These are phyloP conservation scores for Mythimna ferrago DNA, from an alignment of 2,888 invertebrate species.

Conservation along the genomic window DNA sequence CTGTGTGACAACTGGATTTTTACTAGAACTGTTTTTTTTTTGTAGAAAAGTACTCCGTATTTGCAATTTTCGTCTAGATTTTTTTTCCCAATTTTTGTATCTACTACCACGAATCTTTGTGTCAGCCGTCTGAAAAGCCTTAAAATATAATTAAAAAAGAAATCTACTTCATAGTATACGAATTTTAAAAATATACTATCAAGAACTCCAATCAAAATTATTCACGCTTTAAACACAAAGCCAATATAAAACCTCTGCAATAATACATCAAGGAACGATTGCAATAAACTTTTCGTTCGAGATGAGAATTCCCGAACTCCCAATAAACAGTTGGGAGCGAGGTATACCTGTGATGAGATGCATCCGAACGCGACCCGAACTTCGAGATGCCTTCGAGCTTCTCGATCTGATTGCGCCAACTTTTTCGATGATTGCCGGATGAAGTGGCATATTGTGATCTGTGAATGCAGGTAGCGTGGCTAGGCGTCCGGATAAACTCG, in stretches of 20 bases:
- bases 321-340: constrained; percentile 57
- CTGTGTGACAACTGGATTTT: constrained; percentile 63
- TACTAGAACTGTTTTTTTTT: constrained; percentile 40
- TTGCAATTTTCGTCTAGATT: background rate
- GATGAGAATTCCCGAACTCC: constrained; percentile 63
- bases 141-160: background rate
- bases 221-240: background rate
- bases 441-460: constrained; percentile 46
- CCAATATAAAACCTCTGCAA: constrained; percentile 18
- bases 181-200: background rate
- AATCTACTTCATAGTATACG: background rate
- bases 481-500: too few species aligned
- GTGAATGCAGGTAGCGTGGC: background rate
- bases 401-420: constrained; percentile 71
- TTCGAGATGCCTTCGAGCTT: constrained; percentile 68
- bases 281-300: constrained; percentile 40
- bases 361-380: constrained; percentile 53
- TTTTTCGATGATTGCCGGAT: constrained; percentile 71
- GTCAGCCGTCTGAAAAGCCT: too few species aligned
- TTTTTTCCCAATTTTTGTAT: too few species aligned
- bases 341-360: constrained; percentile 61
- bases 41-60: constrained; percentile 12
- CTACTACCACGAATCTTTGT: too few species aligned
- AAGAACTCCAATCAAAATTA: constrained; percentile 1
- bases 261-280: constrained; percentile 21